Percentiles rank a stretch among this genome's conserved stretches.
Evolutionary conservation across 2,888 invertebrate species (phyloP).

Genomic region (Saturnia pavonia): DNA sequence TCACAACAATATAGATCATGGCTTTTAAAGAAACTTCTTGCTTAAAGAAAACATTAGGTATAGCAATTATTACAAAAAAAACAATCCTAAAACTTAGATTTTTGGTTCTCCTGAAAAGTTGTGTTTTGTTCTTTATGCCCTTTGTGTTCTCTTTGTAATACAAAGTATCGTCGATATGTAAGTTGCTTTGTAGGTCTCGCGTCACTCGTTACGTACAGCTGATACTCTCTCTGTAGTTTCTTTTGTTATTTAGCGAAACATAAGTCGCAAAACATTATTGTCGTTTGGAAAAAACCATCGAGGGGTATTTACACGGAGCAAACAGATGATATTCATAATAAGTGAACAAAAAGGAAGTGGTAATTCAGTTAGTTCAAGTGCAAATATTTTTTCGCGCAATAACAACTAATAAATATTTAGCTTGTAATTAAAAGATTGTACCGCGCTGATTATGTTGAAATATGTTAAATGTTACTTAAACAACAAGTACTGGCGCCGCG

Average conservation of each 20-base stretch:
- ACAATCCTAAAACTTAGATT: no score
- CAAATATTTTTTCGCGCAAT: not conserved
- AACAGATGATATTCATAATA: not conserved
- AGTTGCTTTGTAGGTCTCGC: not conserved
- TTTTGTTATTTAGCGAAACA: not conserved
- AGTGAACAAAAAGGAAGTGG: not conserved
- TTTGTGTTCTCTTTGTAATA: no score
- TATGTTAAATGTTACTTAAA: slow-evolving; percentile 2
- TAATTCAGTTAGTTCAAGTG: not conserved
- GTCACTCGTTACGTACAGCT: not conserved
- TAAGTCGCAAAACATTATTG: not conserved
- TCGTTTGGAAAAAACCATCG: not conserved
- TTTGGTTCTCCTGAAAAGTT: no score
- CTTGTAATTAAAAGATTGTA: not conserved
- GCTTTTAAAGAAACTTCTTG: no score
- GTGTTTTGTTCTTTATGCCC: no score
- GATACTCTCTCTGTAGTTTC: not conserved
- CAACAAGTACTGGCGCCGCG: not conserved
- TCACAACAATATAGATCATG: no score
- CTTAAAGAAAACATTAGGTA: no score
- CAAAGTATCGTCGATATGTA: not conserved
- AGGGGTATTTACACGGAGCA: not conserved
- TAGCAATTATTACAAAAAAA: no score
- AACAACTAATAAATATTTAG: slow-evolving; percentile 7
- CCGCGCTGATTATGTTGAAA: not conserved